Conservation (phyloP, 2,888 invertebrate genomes). For the Aquatica leii region DNA sequence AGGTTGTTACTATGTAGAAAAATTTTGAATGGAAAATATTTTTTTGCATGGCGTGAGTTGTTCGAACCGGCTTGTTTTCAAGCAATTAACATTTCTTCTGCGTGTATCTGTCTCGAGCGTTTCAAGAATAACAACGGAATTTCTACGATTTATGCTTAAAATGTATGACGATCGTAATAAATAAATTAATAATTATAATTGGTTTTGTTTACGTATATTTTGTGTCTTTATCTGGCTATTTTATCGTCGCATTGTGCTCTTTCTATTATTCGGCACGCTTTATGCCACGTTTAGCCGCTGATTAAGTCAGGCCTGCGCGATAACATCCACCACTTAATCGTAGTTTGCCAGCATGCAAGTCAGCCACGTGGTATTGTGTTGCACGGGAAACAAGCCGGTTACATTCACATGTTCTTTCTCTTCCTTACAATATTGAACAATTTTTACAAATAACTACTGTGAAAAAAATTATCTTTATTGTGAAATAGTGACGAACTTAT, state of each 20-base stretch:
- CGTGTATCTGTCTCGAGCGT: too few species aligned
- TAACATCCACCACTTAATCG: not conserved
- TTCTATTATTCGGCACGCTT: not conserved
- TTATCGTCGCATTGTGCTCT: not conserved
- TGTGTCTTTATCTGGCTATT: constrained; percentile 6
- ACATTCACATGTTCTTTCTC: constrained; percentile 17
- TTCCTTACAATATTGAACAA: constrained; percentile 21
- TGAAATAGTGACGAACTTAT: not conserved
- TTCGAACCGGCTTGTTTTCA: too few species aligned
- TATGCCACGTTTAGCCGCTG: constrained; percentile 21
- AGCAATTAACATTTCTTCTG: too few species aligned
- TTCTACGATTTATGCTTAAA: too few species aligned
- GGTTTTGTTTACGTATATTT: not conserved
- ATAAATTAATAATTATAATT: not conserved
- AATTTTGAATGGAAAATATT: too few species aligned
- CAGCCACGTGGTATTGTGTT: constrained; percentile 34
- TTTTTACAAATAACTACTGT: constrained; percentile 5
- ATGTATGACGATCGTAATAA: too few species aligned
- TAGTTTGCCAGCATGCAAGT: constrained; percentile 26
- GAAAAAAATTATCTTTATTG: not conserved
- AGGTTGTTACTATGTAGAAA: too few species aligned
- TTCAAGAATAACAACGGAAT: too few species aligned
- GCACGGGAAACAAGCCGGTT: constrained; percentile 28
- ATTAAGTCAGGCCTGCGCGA: constrained; percentile 17
- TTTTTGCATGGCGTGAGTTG: too few species aligned